Conservation (phyloP, 2,888 invertebrate species). For the Penaeus monodon region DNA sequence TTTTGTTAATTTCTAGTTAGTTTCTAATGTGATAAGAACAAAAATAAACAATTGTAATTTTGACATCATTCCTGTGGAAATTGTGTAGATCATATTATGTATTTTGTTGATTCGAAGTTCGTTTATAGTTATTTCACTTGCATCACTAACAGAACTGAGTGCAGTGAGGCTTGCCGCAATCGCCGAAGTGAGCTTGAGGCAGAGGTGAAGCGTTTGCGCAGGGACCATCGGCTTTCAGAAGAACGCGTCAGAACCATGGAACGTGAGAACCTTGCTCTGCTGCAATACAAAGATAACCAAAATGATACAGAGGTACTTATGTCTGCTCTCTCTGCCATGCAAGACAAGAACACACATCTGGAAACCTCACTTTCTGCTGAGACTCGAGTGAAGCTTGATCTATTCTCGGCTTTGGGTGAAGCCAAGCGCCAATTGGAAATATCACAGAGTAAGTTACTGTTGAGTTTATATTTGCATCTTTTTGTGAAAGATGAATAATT, state of each 20-base stretch:
- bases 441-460: constrained; percentile 79
- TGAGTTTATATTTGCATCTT: not conserved
- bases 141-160: constrained; percentile 71
- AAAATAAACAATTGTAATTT: too few species aligned
- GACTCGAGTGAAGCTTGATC: constrained; percentile 96
- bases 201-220: constrained; percentile 78
- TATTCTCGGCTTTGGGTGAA: constrained; percentile 96
- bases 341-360: constrained; percentile 91
- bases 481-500: not conserved
- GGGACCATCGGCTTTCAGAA: constrained; percentile 77
- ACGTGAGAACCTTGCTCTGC: constrained; percentile 71
- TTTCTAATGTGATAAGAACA: too few species aligned
- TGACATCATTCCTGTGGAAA: too few species aligned
- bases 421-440: constrained; percentile 91
- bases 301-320: constrained; percentile 82
- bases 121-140: not conserved
- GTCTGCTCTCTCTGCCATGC: constrained; percentile 84
- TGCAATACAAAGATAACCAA: constrained; percentile 69
- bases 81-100: too few species aligned
- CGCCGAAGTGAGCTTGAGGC: constrained; percentile 77
- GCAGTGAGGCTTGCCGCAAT: constrained; percentile 78
- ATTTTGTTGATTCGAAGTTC: not conserved
- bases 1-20: too few species aligned
- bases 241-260: constrained; percentile 76
- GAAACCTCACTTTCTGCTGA: constrained; percentile 95